A percentile compares a stretch with the other conserved stretches of the same genome.
Evolutionary conservation across 2,797 vertebrate genomes (phyloP).

Genomic region (Mastacembelus armatus): DNA sequence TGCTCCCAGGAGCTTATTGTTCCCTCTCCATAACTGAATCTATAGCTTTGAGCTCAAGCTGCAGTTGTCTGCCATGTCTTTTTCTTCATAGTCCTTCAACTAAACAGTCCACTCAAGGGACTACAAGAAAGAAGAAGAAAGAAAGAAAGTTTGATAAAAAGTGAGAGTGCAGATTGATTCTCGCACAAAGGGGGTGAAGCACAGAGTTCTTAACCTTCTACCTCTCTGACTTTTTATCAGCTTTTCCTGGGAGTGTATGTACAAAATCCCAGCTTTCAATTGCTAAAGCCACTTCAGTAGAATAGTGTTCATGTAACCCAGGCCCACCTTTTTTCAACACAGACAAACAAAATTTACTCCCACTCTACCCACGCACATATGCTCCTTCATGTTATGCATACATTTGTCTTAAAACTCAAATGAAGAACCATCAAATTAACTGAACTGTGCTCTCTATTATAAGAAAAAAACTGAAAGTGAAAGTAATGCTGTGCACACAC

Average conservation of each 20-base stretch:
- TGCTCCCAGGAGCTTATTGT: too few species aligned
- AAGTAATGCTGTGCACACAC: background rate
- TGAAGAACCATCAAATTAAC: background rate
- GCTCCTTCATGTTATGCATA: conserved; percentile 7
- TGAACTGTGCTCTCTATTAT: too few species aligned
- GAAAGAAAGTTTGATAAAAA: conserved; percentile 60
- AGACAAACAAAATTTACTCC: conserved; percentile 24
- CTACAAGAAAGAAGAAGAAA: conserved; percentile 74
- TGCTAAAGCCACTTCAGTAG: conserved; percentile 66
- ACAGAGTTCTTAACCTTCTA: conserved; percentile 70
- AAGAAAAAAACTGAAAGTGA: background rate
- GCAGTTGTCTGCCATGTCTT: conserved; percentile 27
- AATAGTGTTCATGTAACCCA: conserved; percentile 56
- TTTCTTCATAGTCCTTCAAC: conserved; percentile 17
- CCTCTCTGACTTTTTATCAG: conserved; percentile 87
- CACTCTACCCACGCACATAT: conserved; percentile 2
- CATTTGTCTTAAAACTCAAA: background rate
- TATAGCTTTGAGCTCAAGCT: conserved; percentile 5
- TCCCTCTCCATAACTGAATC: conserved; percentile 21
- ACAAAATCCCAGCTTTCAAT: conserved; percentile 72
- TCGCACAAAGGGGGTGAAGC: conserved; percentile 53
- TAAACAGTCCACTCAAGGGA: conserved; percentile 84
- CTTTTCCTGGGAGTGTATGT: conserved; percentile 67
- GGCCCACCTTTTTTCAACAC: conserved; percentile 39
- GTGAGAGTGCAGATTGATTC: conserved; percentile 54